These are phyloP conservation scores for Craniophora ligustri DNA, from an alignment of 2,888 invertebrate species.

Conservation along the genomic window DNA sequence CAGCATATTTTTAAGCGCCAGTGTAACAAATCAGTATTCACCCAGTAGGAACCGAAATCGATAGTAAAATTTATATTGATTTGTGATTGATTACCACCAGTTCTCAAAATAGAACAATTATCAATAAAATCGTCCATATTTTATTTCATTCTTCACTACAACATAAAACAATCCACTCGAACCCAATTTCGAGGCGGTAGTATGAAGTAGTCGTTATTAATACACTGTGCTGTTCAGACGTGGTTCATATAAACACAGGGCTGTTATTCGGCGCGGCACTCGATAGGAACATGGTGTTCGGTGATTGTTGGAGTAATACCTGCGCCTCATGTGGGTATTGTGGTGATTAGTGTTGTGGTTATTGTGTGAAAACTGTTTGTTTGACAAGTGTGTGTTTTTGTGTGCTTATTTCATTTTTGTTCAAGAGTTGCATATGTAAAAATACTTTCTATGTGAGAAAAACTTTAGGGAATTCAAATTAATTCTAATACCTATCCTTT, in stretches of 20 bases:
- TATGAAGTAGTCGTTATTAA: slow-evolving; percentile 79
- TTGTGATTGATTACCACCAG: too few species aligned
- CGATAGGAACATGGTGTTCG: slow-evolving; percentile 73
- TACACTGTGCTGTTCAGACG: slow-evolving; percentile 68
- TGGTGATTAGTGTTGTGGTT: slow-evolving; percentile 15
- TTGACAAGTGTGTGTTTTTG: neutral
- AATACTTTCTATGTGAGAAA: too few species aligned
- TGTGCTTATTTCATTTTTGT: slow-evolving; percentile 6
- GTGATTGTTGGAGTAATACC: slow-evolving; percentile 76
- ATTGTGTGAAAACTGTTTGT: neutral
- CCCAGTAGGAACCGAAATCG: too few species aligned
- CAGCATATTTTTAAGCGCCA: too few species aligned
- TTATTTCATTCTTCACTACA: slow-evolving; percentile 17
- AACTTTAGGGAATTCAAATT: too few species aligned
- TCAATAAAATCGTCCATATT: neutral
- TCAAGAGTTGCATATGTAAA: too few species aligned
- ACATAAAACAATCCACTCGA: slow-evolving; percentile 29
- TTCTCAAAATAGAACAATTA: neutral
- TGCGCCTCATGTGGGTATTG: slow-evolving; percentile 71
- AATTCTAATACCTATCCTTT: too few species aligned
- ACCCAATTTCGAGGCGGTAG: slow-evolving; percentile 39
- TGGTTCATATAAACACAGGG: slow-evolving; percentile 32
- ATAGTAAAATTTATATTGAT: too few species aligned
- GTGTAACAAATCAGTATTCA: too few species aligned
- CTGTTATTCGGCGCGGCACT: neutral